phyloP scores from a whole-genome alignment of 2,797 vertebrate genomes.

The Cirrhinus molitorella region DNA sequence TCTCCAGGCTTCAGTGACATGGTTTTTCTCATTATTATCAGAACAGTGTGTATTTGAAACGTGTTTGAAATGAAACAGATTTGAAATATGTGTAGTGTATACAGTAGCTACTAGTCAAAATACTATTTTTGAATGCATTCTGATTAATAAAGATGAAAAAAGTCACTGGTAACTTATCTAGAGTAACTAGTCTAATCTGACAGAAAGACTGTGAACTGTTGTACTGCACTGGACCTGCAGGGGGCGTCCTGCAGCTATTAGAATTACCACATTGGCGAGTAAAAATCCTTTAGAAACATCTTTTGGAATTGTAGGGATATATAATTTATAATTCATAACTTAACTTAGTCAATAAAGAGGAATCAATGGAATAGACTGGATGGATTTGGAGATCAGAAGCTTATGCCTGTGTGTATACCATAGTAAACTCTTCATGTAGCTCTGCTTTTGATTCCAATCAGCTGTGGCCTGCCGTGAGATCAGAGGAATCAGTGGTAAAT shows the following conservation, averaged over 20 bases:
- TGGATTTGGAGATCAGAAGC: constrained; percentile 25
- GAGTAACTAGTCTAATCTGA: neutral
- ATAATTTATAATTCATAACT: neutral
- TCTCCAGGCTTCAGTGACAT: neutral
- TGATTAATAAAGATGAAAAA: neutral
- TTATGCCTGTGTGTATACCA: neutral
- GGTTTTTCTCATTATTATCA: neutral
- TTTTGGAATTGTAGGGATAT: neutral
- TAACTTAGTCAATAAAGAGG: neutral
- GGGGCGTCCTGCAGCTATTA: neutral
- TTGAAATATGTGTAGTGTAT: no score
- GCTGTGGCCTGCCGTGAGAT: constrained; percentile 29
- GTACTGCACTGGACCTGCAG: neutral
- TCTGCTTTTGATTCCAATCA: constrained; percentile 56
- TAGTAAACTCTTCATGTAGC: constrained; percentile 47
- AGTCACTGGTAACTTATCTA: neutral
- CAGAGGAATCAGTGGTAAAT: constrained; percentile 50
- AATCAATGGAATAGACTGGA: neutral
- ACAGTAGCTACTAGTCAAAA: no score
- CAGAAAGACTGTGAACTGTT: neutral
- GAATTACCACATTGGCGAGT: neutral
- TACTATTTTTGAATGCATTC: neutral
- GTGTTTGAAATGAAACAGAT: no score
- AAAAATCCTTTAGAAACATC: neutral
- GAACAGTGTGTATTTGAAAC: no score